These are phyloP conservation scores for Ectropis crepuscularia DNA, from an alignment of 2,888 invertebrate species.

Conservation along the genomic window DNA sequence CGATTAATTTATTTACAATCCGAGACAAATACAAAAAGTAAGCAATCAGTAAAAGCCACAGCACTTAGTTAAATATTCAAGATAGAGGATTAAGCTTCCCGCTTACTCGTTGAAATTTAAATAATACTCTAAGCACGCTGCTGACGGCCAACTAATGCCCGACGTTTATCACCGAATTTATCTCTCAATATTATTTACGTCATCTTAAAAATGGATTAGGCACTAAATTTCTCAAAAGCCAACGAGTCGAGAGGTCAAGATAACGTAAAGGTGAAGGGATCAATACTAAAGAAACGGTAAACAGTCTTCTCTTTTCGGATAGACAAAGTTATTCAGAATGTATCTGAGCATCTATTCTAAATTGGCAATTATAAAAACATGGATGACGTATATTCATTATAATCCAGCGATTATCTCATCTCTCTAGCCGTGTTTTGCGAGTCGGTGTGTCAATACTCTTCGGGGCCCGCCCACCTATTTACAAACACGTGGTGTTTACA, in stretches of 20 bases:
- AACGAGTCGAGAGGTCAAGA: slow-evolving; percentile 39
- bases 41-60: background rate
- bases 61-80: slow-evolving; percentile 51
- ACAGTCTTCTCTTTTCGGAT: slow-evolving; percentile 5
- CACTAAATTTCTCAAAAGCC: slow-evolving; percentile 49
- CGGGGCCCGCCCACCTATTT: slow-evolving; percentile 44
- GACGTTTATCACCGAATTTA: slow-evolving; percentile 64
- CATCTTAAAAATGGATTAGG: slow-evolving; percentile 60
- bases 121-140: slow-evolving; percentile 58
- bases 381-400: slow-evolving; percentile 41
- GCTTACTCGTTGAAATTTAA: slow-evolving; percentile 68
- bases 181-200: slow-evolving; percentile 65
- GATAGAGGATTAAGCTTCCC: slow-evolving; percentile 55
- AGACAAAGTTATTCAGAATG: slow-evolving; percentile 11
- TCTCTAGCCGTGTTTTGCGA: slow-evolving; percentile 41
- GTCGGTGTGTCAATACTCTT: slow-evolving; percentile 40
- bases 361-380: slow-evolving; percentile 18
- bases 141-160: slow-evolving; percentile 59
- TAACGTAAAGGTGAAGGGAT: slow-evolving; percentile 22
- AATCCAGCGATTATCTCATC: slow-evolving; percentile 50
- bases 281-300: slow-evolving; percentile 27
- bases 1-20: background rate
- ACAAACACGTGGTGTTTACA: slow-evolving; percentile 43
- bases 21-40: background rate
- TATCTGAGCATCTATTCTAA: slow-evolving; percentile 3